A percentile compares a stretch with the other conserved stretches of the same genome.
Evolutionary conservation across 64 coral and sea anemone species (phyloP).

Genomic region (Pocillopora damicornis): DNA sequence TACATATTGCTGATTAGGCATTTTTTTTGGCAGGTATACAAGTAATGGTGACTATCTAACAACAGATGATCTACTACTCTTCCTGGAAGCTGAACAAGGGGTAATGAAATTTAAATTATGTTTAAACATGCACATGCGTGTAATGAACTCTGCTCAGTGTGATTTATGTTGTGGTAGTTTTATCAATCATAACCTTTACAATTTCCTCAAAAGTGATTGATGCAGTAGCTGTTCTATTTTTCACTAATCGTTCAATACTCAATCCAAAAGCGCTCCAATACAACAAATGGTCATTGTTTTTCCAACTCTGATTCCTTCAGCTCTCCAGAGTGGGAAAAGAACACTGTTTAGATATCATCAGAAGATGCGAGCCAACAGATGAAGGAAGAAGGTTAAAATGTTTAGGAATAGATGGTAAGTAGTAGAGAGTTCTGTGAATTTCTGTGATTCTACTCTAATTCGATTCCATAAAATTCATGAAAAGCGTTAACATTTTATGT

Average conservation of each 20-base stretch:
- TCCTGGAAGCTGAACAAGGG: slow-evolving; percentile 94
- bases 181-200: too few relatives aligned
- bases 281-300: not conserved
- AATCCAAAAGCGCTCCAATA: not conserved
- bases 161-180: too few relatives aligned
- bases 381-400: slow-evolving; percentile 91
- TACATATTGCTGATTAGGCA: not conserved
- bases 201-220: too few relatives aligned
- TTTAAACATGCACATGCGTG: not conserved
- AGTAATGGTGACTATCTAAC: slow-evolving; percentile 97
- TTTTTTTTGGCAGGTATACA: slow-evolving; percentile 72
- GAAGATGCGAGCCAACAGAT: slow-evolving; percentile 89
- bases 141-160: not conserved
- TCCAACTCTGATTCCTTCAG: slow-evolving; percentile 16
- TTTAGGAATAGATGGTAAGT: slow-evolving; percentile 97
- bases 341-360: slow-evolving; percentile 90
- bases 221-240: too few relatives aligned
- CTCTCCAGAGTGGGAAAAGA: slow-evolving; percentile 93
- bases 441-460: not conserved
- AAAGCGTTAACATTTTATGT: too few relatives aligned
- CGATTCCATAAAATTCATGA: not conserved
- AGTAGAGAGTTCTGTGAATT: too few relatives aligned
- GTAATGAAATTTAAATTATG: slow-evolving; percentile 20
- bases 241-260: too few relatives aligned
- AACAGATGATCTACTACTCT: slow-evolving; percentile 91